A percentile compares a stretch with the other conserved stretches of the same genome.
phyloP scores from a whole-genome alignment of 2,888 invertebrate genomes.

The Elmis aenea region DNA sequence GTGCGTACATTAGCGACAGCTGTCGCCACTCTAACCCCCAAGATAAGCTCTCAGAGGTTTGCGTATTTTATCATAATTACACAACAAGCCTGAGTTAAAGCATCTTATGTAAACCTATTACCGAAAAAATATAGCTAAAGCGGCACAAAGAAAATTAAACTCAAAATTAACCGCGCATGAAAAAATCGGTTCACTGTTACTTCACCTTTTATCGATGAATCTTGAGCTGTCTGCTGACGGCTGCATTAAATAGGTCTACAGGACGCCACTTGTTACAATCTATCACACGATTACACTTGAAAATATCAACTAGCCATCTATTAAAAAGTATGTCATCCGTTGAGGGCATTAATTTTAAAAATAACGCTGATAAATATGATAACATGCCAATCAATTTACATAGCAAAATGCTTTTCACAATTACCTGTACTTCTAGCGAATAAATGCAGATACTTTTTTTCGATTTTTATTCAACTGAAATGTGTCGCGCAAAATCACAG shows the following conservation, averaged over 20 bases:
- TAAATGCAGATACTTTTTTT: too few relatives aligned
- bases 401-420: too few relatives aligned
- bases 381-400: too few relatives aligned
- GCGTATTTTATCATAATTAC: too few relatives aligned
- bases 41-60: slow-evolving; percentile 11
- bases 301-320: too few relatives aligned
- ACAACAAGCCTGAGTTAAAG: neutral
- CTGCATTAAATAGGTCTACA: slow-evolving; percentile 22
- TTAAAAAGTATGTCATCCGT: too few relatives aligned
- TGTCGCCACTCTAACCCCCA: slow-evolving; percentile 13
- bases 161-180: neutral
- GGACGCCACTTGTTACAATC: slow-evolving; percentile 21
- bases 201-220: neutral
- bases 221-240: slow-evolving; percentile 13
- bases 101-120: neutral
- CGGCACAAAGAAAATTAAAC: neutral
- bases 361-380: too few relatives aligned
- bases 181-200: neutral
- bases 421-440: too few relatives aligned
- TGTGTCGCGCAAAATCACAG: too few relatives aligned
- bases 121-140: neutral
- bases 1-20: slow-evolving; percentile 20
- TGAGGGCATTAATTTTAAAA: too few relatives aligned
- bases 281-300: slow-evolving; percentile 20
- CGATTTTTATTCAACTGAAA: too few relatives aligned